phyloP scores from a whole-genome alignment of 2,113 vertebrate species.

The Cinclus mexicanus region DNA sequence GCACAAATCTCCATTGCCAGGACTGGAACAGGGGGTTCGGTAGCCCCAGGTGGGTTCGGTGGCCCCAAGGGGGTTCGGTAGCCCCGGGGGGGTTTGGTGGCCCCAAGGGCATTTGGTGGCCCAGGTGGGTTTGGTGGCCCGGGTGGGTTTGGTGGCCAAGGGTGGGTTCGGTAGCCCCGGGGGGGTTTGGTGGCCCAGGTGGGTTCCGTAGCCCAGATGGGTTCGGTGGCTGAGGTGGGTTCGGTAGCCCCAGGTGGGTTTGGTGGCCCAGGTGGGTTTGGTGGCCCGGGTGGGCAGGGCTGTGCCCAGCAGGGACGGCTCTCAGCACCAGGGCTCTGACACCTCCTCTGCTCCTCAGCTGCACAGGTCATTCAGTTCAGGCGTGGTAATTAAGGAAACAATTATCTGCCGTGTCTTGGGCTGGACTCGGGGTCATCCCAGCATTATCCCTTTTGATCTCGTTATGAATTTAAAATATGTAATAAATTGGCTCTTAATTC shows the following conservation, averaged over 20 bases:
- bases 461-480: slow-evolving; percentile 53
- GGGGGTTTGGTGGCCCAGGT: background rate
- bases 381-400: slow-evolving; percentile 44
- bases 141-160: too few relatives aligned
- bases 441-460: slow-evolving; percentile 55
- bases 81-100: background rate
- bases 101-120: background rate
- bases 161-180: too few relatives aligned
- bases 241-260: background rate
- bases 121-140: background rate
- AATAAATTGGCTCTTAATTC: slow-evolving; percentile 34
- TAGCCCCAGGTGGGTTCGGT: background rate
- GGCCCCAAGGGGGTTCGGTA: background rate
- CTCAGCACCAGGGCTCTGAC: background rate
- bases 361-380: slow-evolving; percentile 31
- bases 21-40: fast-evolving
- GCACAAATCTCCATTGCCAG: fast-evolving
- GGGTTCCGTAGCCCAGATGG: background rate
- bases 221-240: background rate
- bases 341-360: background rate
- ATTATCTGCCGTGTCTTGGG: slow-evolving; percentile 40
- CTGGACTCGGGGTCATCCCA: slow-evolving; percentile 11
- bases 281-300: background rate
- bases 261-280: background rate
- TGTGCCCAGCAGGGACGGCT: background rate